Percentiles rank a stretch among this genome's conserved stretches.
Evolutionary conservation across 2,113 vertebrate genomes (phyloP).

Genomic region (Microtus montanus): DNA sequence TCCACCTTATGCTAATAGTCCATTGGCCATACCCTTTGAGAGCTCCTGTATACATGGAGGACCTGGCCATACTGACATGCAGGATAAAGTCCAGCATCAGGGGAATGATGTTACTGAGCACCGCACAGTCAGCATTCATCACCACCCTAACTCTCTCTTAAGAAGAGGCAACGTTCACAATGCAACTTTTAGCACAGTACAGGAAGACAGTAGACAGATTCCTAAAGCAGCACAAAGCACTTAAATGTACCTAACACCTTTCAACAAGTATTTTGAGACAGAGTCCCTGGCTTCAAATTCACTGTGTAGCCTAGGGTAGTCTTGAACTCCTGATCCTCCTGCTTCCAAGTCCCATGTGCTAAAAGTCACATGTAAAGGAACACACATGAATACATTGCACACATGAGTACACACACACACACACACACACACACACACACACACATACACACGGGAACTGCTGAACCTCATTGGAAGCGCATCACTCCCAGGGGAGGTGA

Average conservation of each 20-base stretch:
- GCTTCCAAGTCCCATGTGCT: neutral
- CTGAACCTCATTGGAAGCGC: neutral
- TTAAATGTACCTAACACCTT: neutral
- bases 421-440: neutral
- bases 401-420: neutral
- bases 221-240: neutral
- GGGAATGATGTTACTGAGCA: constrained; percentile 46
- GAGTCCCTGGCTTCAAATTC: neutral
- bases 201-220: neutral
- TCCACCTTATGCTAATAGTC: neutral
- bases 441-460: neutral
- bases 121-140: neutral
- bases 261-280: neutral
- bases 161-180: neutral
- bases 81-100: constrained; percentile 61
- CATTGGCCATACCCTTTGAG: constrained; percentile 61
- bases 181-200: neutral
- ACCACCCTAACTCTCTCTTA: neutral
- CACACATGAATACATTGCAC: neutral
- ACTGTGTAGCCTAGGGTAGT: neutral
- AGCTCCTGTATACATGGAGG: constrained; percentile 59
- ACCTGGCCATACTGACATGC: constrained; percentile 63
- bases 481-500: neutral
- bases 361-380: neutral
- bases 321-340: neutral